Percentiles rank a stretch among this genome's conserved stretches.
phyloP scores from a whole-genome alignment of 2,797 vertebrate species.

The Benthosema pterotum region DNA sequence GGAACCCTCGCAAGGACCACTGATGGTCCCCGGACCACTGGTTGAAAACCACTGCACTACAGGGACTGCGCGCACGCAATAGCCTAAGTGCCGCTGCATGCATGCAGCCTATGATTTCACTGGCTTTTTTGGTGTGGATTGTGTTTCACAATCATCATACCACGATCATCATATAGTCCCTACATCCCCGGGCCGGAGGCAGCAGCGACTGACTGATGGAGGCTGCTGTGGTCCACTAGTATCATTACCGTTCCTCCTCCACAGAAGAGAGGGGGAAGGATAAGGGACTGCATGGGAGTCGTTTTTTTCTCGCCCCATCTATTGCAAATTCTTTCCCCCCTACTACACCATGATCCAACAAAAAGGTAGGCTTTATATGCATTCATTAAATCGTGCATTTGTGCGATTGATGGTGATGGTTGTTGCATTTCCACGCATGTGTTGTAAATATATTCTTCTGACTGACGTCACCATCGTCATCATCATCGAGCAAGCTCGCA shows the following conservation, averaged over 20 bases:
- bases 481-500: not conserved
- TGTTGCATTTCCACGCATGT: too few relatives aligned
- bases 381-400: slow-evolving; percentile 6
- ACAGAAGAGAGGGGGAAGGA: not conserved
- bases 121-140: too few relatives aligned
- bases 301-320: slow-evolving; percentile 11
- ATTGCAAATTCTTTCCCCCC: slow-evolving; percentile 26
- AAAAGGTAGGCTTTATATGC: slow-evolving; percentile 8
- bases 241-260: slow-evolving; percentile 42
- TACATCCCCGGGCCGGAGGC: slow-evolving; percentile 42
- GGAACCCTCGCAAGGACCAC: too few relatives aligned
- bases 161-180: slow-evolving; percentile 1
- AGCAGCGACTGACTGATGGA: slow-evolving; percentile 66
- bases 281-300: too few relatives aligned
- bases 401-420: too few relatives aligned
- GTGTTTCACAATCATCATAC: slow-evolving; percentile 30
- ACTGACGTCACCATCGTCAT: not conserved
- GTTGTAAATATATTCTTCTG: too few relatives aligned
- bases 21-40: too few relatives aligned
- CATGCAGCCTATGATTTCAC: too few relatives aligned
- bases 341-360: slow-evolving; percentile 24
- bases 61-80: too few relatives aligned
- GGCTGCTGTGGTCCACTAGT: slow-evolving; percentile 61
- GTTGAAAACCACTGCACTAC: too few relatives aligned
- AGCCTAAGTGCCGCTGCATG: too few relatives aligned